These are phyloP conservation scores for Cephus rjabovi DNA, from an alignment of 2,888 invertebrate genomes.

Conservation along the genomic window DNA sequence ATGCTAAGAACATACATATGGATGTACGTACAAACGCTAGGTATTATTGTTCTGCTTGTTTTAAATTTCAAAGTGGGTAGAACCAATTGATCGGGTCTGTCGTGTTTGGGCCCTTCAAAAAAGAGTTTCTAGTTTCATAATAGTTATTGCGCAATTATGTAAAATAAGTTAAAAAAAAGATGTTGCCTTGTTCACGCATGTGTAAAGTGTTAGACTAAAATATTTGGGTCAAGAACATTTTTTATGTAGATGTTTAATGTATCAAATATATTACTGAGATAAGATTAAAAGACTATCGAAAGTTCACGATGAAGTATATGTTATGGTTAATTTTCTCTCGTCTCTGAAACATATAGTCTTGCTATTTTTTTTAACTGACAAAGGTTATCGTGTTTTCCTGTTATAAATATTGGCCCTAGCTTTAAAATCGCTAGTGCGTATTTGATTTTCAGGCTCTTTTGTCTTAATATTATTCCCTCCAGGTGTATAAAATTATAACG, in stretches of 20 bases:
- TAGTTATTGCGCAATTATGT: background rate
- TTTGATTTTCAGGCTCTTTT: background rate
- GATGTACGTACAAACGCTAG: background rate
- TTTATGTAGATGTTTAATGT: background rate
- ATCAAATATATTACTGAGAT: too few relatives aligned
- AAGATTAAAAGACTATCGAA: background rate
- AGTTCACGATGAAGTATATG: background rate
- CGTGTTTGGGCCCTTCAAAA: background rate
- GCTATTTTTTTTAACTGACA: constrained; percentile 28
- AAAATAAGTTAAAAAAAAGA: background rate
- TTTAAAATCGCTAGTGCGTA: constrained; percentile 21
- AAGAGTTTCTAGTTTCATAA: background rate
- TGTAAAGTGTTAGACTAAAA: background rate
- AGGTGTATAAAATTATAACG: background rate
- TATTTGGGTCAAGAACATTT: background rate
- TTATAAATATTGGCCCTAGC: constrained; percentile 39
- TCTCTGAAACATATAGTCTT: background rate
- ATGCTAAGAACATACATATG: background rate
- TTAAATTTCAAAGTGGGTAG: background rate
- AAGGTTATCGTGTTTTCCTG: constrained; percentile 38
- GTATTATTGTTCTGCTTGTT: background rate
- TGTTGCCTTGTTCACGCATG: background rate
- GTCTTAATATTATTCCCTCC: background rate
- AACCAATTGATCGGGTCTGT: background rate
- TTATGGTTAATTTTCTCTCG: background rate